Percentiles rank a stretch among this genome's conserved stretches.
phyloP scores from a whole-genome alignment of 2,888 invertebrate species.

The Campoplex capitator region DNA sequence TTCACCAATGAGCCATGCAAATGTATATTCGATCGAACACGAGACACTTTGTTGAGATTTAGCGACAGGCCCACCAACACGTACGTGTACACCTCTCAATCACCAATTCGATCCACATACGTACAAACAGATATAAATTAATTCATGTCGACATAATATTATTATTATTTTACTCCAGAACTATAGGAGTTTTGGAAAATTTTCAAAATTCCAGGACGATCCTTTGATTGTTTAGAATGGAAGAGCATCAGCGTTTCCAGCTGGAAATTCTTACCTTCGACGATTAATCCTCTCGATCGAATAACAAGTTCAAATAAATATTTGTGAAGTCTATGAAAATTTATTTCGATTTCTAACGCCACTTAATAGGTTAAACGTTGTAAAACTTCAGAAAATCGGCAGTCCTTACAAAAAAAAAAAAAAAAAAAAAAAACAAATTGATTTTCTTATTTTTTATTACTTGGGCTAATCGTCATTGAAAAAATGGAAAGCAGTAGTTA shows the following conservation, averaged over 20 bases:
- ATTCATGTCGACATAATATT: constrained; percentile 1
- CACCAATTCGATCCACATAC: constrained; percentile 19
- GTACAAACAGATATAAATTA: constrained; percentile 30
- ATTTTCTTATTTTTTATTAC: background rate
- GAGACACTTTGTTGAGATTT: constrained; percentile 28
- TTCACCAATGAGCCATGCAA: constrained; percentile 51
- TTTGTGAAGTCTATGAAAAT: background rate
- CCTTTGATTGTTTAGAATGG: background rate
- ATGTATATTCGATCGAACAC: constrained; percentile 18
- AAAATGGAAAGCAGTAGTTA: background rate
- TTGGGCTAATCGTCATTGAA: background rate
- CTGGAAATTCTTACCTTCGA: constrained; percentile 9
- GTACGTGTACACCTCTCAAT: constrained; percentile 66
- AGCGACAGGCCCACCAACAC: constrained; percentile 79
- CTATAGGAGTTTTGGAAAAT: background rate
- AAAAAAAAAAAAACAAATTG: too few species aligned
- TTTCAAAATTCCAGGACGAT: constrained; percentile 1
- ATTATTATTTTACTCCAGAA: constrained; percentile 4
- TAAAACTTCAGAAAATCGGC: background rate
- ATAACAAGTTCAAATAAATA: background rate
- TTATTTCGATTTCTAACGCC: background rate
- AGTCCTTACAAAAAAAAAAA: background rate
- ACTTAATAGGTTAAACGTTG: background rate
- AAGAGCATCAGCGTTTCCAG: background rate
- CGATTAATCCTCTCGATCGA: background rate